Base-by-base conservation (phyloP, 2,113 vertebrate species). In the Cettia cetti region DNA sequence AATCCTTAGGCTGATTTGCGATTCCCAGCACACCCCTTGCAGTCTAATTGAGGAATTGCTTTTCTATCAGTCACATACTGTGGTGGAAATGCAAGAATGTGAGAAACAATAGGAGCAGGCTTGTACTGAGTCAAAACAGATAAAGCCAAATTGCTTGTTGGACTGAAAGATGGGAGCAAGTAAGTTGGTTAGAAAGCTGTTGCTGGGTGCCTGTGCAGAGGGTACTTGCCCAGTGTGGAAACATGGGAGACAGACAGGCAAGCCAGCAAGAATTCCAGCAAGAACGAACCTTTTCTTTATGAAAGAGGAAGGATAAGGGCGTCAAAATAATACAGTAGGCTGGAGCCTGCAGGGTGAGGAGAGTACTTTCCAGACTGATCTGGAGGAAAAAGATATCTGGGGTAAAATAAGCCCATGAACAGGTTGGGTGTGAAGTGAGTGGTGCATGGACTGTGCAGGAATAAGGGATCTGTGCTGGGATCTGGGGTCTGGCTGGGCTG, bases 11-110 rank as follows among this genome's bases (percentile, higher is more conserved):
- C 76, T 72, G 81, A 50, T 37, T 83, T 74, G 61, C 0, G 31
- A 91, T 97, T 97, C 91, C 95, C 95, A 95, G 91, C 65, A 95
- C 64, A 82, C 39, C 10, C 75, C 71, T 94, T 90, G 86, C 74
- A 93, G 83, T 84, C 82, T 86, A 87, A 96, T 61, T 91, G 86
- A 95, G 78, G 79, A 88, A 83, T 16, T 85, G 80, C 69, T 54
- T 90, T 94, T 92, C 91, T 90, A 87, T 94, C 89, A 68, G 68
- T 82, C 89, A 52, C 85, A 84, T 33, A 88, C 27, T 76, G 83
- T 68, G 74, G 71, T 95, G 80, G 68, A 96, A 94, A 90, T 14
- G 68, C 88, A 95, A 96, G 93, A 95, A 97, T 91, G 89, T 69
- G 89, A 89, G 94, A 71, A 97, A 97, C 92, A 96, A 96, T 93